These are phyloP conservation scores for Rhinatrema bivittatum DNA, from an alignment of 2,797 vertebrate species.

Conservation along the genomic window DNA sequence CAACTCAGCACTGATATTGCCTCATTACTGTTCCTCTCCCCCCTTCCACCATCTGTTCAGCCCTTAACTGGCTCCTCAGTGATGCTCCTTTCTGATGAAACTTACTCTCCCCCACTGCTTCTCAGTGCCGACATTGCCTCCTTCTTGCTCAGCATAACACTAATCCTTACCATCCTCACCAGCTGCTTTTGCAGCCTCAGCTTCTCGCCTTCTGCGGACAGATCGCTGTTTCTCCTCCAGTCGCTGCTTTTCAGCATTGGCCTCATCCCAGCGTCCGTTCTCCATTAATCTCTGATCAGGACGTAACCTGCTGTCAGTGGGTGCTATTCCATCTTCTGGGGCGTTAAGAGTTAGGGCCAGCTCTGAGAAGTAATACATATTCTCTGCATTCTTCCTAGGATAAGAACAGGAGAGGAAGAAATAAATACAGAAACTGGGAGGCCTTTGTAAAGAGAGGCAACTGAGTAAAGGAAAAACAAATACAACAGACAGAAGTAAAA, in stretches of 20 bases:
- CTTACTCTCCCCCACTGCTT: no score
- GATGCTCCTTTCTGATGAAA: no score
- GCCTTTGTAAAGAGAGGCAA: no score
- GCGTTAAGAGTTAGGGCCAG: constrained; percentile 87
- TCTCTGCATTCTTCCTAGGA: constrained; percentile 82
- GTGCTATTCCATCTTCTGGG: constrained; percentile 70
- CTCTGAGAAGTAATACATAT: constrained; percentile 94
- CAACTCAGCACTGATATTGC: no score
- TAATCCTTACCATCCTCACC: constrained; percentile 81
- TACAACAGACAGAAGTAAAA: no score
- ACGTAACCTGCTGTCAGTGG: constrained; percentile 80
- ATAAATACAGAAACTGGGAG: no score
- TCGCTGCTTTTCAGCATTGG: constrained; percentile 86
- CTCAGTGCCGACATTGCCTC: no score
- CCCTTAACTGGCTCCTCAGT: no score
- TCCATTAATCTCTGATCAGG: constrained; percentile 93
- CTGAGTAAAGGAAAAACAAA: no score
- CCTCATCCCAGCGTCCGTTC: constrained; percentile 88
- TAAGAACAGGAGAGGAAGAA: background rate
- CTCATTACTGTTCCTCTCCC: no score
- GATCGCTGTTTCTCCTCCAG: constrained; percentile 88
- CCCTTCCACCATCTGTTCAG: no score
- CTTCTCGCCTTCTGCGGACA: constrained; percentile 71
- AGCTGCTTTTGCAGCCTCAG: constrained; percentile 54
- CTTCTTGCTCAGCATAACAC: no score